Conservation (phyloP, 1,140 invertebrate genomes). For the Leptinotarsa lineolata region DNA sequence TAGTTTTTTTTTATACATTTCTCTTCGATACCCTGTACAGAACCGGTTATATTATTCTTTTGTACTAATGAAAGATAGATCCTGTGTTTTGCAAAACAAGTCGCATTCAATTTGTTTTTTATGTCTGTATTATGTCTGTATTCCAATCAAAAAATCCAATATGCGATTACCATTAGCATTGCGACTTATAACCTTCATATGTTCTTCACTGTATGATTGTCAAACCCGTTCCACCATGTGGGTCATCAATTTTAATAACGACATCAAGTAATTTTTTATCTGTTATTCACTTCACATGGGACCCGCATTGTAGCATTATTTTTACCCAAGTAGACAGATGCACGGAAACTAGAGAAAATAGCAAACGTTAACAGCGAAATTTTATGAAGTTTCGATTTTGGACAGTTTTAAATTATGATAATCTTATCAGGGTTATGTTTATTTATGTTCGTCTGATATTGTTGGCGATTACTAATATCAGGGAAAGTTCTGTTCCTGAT, state of each 20-base stretch:
- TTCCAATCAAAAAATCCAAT: too few relatives aligned
- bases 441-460: neutral
- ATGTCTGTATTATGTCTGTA: too few relatives aligned
- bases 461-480: too few relatives aligned
- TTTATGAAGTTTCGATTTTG: neutral
- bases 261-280: neutral
- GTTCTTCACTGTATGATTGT: neutral
- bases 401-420: neutral
- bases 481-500: too few relatives aligned
- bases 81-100: too few relatives aligned
- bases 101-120: too few relatives aligned
- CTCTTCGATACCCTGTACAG: too few relatives aligned
- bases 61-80: too few relatives aligned
- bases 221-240: slow-evolving; percentile 3
- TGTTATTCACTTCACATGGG: neutral
- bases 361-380: neutral
- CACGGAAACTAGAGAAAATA: slow-evolving; percentile 1
- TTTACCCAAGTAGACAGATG: neutral
- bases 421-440: neutral
- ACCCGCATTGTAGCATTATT: slow-evolving; percentile 7
- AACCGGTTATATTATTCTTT: too few relatives aligned
- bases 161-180: neutral
- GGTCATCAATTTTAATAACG: slow-evolving; percentile 13
- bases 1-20: too few relatives aligned
- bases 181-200: neutral